Evolutionary conservation across 2,888 invertebrate genomes (phyloP).

Genomic region (Mythimna impura): DNA sequence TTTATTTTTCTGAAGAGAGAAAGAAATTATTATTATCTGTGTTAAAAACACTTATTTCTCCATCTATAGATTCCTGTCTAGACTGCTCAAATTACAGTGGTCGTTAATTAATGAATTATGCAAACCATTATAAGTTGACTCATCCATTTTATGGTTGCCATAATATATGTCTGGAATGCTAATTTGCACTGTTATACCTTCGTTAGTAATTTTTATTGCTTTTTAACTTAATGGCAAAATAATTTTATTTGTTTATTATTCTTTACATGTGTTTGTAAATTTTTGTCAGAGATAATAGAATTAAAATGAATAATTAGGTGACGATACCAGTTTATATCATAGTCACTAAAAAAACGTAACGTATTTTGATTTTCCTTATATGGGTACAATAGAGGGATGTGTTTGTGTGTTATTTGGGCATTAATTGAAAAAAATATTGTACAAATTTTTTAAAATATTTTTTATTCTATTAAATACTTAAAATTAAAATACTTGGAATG

Average conservation of each 20-base stretch:
- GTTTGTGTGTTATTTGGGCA: neutral
- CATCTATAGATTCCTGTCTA: constrained; percentile 19
- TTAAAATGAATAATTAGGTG: neutral
- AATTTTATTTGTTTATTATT: neutral
- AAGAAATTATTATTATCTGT: no score
- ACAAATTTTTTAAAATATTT: neutral
- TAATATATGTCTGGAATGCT: constrained; percentile 10
- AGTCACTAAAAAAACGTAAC: neutral
- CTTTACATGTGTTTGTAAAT: neutral
- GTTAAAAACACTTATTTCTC: neutral
- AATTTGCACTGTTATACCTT: constrained; percentile 4
- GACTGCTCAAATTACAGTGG: neutral
- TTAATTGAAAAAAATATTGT: neutral
- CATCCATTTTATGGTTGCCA: constrained; percentile 21
- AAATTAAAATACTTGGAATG: constrained; percentile 61
- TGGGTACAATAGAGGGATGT: neutral
- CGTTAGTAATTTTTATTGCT: neutral
- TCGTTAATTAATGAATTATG: constrained; percentile 34
- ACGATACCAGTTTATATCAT: no score
- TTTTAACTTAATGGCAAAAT: neutral
- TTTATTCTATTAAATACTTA: constrained; percentile 45
- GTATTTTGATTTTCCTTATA: neutral
- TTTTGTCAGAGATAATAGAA: neutral
- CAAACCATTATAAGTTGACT: constrained; percentile 32
- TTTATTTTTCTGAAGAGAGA: no score